Conservation (phyloP, 2,888 invertebrate species). For the Pollenia griseotomentosa region DNA sequence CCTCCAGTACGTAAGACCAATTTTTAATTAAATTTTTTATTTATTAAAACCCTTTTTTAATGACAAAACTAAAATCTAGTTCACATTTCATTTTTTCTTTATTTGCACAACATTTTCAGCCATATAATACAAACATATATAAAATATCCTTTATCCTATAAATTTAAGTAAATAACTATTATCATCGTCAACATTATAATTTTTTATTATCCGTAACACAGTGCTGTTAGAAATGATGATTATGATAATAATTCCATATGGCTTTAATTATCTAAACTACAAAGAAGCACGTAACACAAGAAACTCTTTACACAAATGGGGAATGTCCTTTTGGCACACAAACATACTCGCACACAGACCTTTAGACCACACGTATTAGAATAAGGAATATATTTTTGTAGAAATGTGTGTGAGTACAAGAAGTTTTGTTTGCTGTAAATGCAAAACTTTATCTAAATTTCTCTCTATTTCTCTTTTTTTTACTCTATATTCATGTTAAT, state of each 20-base stretch:
- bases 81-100: neutral
- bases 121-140: neutral
- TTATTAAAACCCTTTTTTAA: too few species aligned
- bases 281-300: neutral
- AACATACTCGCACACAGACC: neutral
- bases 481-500: constrained; percentile 20
- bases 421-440: constrained; percentile 15
- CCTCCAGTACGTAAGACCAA: neutral
- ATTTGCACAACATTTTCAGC: neutral
- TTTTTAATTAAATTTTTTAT: constrained; percentile 12
- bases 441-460: constrained; percentile 16
- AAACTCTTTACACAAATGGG: neutral
- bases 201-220: constrained; percentile 41
- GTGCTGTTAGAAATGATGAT: constrained; percentile 19
- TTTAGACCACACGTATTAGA: neutral
- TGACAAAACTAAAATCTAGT: neutral
- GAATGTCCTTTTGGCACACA: neutral
- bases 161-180: constrained; percentile 51
- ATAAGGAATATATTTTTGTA: neutral
- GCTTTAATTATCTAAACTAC: constrained; percentile 49
- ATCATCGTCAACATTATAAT: constrained; percentile 31
- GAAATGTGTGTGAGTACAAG: neutral
- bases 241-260: constrained; percentile 67
- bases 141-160: constrained; percentile 44
- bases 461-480: neutral